Evolutionary conservation across 92 coral and sea anemone genomes (phyloP).

Genomic region (Montipora capitata): DNA sequence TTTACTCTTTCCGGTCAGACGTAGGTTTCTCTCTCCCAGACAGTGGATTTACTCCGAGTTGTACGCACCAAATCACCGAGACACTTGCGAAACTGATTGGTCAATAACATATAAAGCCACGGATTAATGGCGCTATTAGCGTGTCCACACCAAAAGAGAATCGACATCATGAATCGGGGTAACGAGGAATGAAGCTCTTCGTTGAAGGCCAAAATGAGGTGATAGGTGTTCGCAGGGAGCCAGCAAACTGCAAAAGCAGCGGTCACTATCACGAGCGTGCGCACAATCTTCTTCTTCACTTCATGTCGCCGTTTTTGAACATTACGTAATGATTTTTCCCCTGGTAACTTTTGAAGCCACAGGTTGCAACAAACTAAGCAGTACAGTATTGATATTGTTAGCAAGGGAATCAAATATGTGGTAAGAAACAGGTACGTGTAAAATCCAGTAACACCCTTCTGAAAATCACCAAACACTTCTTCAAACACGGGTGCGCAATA

Average conservation of each 20-base stretch:
- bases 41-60: background rate
- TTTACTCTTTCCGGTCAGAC: too few relatives aligned
- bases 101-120: constrained; percentile 76
- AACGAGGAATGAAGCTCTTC: constrained; percentile 16
- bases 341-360: constrained; percentile 82
- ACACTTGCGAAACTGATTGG: constrained; percentile 68
- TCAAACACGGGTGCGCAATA: background rate
- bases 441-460: background rate
- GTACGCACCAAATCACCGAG: background rate
- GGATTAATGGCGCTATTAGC: constrained; percentile 87
- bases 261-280: constrained; percentile 73
- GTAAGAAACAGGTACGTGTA: constrained; percentile 52
- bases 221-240: constrained; percentile 81
- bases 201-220: constrained; percentile 63
- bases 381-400: constrained; percentile 63
- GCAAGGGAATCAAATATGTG: constrained; percentile 72
- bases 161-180: constrained; percentile 38
- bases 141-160: constrained; percentile 80
- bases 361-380: constrained; percentile 67
- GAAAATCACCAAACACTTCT: background rate
- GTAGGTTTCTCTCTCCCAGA: background rate
- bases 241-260: constrained; percentile 84
- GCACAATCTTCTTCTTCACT: constrained; percentile 73
- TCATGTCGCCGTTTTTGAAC: constrained; percentile 64
- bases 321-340: constrained; percentile 26